phyloP scores from a whole-genome alignment of 2,888 invertebrate species.

The Heliconius cydno region DNA sequence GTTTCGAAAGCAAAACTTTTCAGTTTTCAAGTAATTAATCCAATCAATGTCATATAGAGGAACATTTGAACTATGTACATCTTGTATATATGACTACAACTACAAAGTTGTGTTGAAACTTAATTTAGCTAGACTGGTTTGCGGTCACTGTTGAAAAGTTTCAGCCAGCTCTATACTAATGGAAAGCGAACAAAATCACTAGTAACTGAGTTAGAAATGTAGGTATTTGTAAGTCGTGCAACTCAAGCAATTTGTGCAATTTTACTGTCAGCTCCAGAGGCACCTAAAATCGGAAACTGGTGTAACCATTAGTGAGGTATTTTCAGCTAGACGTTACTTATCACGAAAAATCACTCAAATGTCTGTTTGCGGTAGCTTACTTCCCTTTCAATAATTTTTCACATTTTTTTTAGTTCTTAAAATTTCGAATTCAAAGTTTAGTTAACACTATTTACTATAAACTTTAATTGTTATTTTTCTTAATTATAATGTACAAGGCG shows the following conservation, averaged over 20 bases:
- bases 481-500: background rate
- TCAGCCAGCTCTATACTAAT: slow-evolving; percentile 55
- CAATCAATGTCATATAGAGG: slow-evolving; percentile 20
- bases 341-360: slow-evolving; percentile 45
- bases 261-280: slow-evolving; percentile 46
- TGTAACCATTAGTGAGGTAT: slow-evolving; percentile 44
- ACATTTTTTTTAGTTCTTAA: background rate
- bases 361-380: slow-evolving; percentile 37
- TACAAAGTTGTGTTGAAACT: slow-evolving; percentile 56
- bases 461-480: background rate
- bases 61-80: slow-evolving; percentile 41
- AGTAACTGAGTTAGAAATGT: slow-evolving; percentile 48
- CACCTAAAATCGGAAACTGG: slow-evolving; percentile 44
- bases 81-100: slow-evolving; percentile 42
- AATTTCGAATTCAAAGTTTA: background rate
- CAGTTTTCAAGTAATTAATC: slow-evolving; percentile 3
- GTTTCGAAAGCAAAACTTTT: background rate
- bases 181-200: slow-evolving; percentile 54
- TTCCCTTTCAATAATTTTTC: slow-evolving; percentile 33
- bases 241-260: slow-evolving; percentile 48
- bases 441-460: background rate
- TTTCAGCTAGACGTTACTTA: slow-evolving; percentile 40
- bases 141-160: slow-evolving; percentile 60
- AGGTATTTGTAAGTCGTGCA: slow-evolving; percentile 47
- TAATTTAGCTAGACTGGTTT: slow-evolving; percentile 62